Evolutionary conservation across 1,140 invertebrate species (phyloP), one percentile per base, ranked within the genome.

Genomic region (Euwallacea similis): DNA sequence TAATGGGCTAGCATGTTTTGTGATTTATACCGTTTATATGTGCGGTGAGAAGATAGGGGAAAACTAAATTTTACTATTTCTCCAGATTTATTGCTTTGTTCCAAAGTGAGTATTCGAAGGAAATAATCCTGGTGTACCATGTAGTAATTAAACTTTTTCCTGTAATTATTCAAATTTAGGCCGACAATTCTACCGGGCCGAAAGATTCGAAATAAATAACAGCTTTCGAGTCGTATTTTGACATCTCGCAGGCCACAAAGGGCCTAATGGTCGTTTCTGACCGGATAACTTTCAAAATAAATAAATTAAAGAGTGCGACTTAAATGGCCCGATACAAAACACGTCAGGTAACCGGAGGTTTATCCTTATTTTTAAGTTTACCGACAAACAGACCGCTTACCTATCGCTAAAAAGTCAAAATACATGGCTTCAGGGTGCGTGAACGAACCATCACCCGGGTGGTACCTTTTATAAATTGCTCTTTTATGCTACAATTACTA

Each of bases 281-380:
- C 44, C 62, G 62, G 62, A 65, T 65, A 65, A 65, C 62, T 65
- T 53, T 65, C 62, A 65, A 65, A 65, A 65, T 65, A 65, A 65
- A 65, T 65, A 65, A 65, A 65, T 65, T 65, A 65, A 16, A 65
- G 44, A 54, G 50, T 7, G 46, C 10, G 42, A 16, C 42, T 13
- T 56, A 56, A 56, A 56, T 13, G 16, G 54, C 54, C 54, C 54
- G 62, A 15, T 56, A 65, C 62, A 65, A 65, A 65, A 50, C 47
- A 42, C 16, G 44, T 15, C 62, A 65, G 62, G 62, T 65, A 65
- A 53, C 46, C 50, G 33, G n/a, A 42, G 46, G 44, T 42, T 53
- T 53, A 53, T 7, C 15, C 42, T 11, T 54, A 54, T 42, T 44
- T 54, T 65, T 42, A 54, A 53, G 15, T 65, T 54, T 41, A 54